phyloP scores from a whole-genome alignment of 2,888 invertebrate genomes.

The Pimpla rufipes region DNA sequence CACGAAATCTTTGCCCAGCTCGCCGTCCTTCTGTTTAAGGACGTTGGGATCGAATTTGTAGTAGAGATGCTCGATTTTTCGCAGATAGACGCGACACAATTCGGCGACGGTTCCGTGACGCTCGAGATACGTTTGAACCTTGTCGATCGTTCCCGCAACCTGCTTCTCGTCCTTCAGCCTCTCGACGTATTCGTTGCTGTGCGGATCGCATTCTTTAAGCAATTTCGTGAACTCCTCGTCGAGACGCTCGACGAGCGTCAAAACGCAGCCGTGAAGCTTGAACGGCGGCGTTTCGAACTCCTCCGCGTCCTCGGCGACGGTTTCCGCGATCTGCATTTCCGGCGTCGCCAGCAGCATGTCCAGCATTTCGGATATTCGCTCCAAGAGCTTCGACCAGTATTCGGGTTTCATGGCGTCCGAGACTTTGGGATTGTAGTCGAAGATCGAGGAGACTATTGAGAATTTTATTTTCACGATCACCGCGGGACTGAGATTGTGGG shows the following conservation, averaged over 20 bases:
- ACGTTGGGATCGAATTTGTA: constrained; percentile 98
- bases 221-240: constrained; percentile 99
- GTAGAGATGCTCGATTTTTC: constrained; percentile 99
- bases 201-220: constrained; percentile 98
- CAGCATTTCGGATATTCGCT: constrained; percentile 94
- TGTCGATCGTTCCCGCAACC: constrained; percentile 95
- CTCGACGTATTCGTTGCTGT: constrained; percentile 98
- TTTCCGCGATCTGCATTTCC: constrained; percentile 93
- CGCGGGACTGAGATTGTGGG: constrained; percentile 95
- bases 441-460: constrained; percentile 97
- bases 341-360: constrained; percentile 91
- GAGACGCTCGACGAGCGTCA: constrained; percentile 97
- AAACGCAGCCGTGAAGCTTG: constrained; percentile 94
- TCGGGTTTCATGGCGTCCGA: constrained; percentile 99
- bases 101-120: constrained; percentile 92
- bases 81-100: constrained; percentile 96
- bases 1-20: constrained; percentile 88
- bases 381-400: constrained; percentile 95
- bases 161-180: constrained; percentile 95
- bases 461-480: constrained; percentile 97
- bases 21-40: constrained; percentile 90
- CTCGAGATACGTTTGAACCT: constrained; percentile 92
- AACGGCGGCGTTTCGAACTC: constrained; percentile 91
- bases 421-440: constrained; percentile 99
- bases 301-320: constrained; percentile 95